Percentiles rank a stretch among this genome's conserved stretches.
Conservation (phyloP, 2,797 vertebrate species). For the Scyliorhinus canicula region DNA sequence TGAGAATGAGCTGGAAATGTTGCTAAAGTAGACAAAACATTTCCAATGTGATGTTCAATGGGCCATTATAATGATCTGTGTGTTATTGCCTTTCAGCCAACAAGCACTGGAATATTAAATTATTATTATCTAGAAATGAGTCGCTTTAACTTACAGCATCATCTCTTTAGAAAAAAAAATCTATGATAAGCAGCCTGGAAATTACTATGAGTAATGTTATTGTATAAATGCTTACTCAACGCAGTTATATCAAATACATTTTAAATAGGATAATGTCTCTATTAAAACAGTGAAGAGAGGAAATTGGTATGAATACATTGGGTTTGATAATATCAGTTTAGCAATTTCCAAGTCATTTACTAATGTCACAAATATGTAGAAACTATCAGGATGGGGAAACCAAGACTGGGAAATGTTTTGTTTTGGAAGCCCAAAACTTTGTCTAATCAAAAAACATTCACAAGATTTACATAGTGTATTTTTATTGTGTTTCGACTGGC, state of each 20-base stretch:
- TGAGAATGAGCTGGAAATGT: neutral
- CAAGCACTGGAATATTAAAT: neutral
- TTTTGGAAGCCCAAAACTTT: neutral
- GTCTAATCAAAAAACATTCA: neutral
- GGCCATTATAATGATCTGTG: neutral
- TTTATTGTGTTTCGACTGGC: neutral
- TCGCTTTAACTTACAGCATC: neutral
- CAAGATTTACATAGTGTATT: neutral
- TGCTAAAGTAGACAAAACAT: neutral
- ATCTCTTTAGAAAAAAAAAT: neutral
- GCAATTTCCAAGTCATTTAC: neutral
- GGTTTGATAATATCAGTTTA: neutral
- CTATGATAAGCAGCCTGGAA: neutral
- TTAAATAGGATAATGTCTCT: neutral
- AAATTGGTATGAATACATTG: neutral
- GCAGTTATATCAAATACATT: neutral
- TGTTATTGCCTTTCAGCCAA: neutral
- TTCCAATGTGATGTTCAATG: neutral
- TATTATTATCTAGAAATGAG: neutral
- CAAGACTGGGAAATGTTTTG: neutral
- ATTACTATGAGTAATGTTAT: neutral
- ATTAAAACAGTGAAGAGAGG: neutral
- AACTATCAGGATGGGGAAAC: neutral
- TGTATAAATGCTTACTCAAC: neutral
- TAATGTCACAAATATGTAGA: neutral